These are phyloP conservation scores for Okapia johnstoni DNA, from an alignment of 2,113 vertebrate genomes.

Conservation along the genomic window DNA sequence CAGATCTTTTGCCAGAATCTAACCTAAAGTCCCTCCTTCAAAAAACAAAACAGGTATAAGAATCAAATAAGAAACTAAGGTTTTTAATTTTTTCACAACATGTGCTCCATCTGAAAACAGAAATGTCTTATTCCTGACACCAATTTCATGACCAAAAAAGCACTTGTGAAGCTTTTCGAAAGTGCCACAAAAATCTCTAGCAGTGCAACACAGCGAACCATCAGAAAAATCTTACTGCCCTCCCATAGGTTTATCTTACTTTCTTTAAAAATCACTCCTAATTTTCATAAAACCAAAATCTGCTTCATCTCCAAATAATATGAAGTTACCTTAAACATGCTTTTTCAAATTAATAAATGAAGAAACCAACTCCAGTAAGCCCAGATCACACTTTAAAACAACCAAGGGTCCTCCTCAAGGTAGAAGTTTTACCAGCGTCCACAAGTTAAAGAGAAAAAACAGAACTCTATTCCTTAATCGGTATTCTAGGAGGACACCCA, in stretches of 20 bases:
- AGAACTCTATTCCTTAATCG: slow-evolving; percentile 33
- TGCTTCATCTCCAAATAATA: slow-evolving; percentile 28
- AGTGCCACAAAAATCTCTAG: not conserved
- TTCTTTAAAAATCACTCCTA: slow-evolving; percentile 30
- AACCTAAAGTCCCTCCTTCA: slow-evolving; percentile 15
- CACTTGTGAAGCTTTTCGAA: not conserved
- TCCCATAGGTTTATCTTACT: not conserved
- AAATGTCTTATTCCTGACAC: slow-evolving; percentile 11
- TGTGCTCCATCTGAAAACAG: slow-evolving; percentile 3
- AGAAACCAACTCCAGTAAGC: not conserved
- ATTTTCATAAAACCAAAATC: slow-evolving; percentile 38
- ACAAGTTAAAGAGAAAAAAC: slow-evolving; percentile 35
- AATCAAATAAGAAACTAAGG: not conserved
- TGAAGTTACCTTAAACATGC: slow-evolving; percentile 26
- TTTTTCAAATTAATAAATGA: slow-evolving; percentile 47
- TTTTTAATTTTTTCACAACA: slow-evolving; percentile 19
- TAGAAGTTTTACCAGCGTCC: slow-evolving; percentile 13
- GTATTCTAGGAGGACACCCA: slow-evolving; percentile 45
- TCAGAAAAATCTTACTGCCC: slow-evolving; percentile 18
- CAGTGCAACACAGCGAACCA: not conserved
- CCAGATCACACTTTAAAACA: slow-evolving; percentile 35
- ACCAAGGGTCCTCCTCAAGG: not conserved
- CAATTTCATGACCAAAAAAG: not conserved
- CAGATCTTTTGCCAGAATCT: not conserved
- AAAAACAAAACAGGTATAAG: not conserved